Conservation (phyloP, 2,113 vertebrate species). For the Heterotilapia buettikoferi region DNA sequence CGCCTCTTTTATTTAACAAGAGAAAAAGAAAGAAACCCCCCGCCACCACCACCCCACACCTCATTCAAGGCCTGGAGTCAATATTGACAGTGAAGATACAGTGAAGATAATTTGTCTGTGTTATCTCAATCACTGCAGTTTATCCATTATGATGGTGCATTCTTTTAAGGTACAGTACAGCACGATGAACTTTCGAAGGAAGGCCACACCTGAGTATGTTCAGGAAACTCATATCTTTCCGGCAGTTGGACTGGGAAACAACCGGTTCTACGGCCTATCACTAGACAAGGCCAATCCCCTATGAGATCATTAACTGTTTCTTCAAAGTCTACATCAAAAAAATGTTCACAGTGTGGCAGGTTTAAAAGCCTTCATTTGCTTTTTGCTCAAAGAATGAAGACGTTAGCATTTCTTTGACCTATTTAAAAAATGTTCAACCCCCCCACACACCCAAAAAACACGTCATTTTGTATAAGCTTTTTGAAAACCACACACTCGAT, state of each 20-base stretch:
- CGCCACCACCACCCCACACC: not conserved
- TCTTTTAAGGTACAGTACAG: slow-evolving; percentile 2
- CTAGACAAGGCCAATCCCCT: not conserved
- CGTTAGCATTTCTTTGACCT: not conserved
- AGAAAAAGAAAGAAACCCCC: not conserved
- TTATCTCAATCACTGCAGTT: slow-evolving; percentile 9
- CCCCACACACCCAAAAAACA: not conserved
- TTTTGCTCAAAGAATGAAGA: not conserved
- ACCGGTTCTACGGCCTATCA: slow-evolving; percentile 42
- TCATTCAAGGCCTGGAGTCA: not conserved
- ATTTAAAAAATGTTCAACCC: not conserved
- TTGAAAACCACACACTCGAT: not conserved
- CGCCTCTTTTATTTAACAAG: not conserved
- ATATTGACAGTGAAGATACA: slow-evolving; percentile 13
- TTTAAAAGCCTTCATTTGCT: not conserved
- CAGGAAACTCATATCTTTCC: slow-evolving; percentile 57
- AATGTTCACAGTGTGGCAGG: not conserved
- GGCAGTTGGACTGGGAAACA: slow-evolving; percentile 39
- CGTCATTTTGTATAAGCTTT: not conserved
- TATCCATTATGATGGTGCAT: not conserved
- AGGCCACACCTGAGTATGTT: slow-evolving; percentile 58
- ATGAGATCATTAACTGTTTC: not conserved
- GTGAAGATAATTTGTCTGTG: slow-evolving; percentile 2
- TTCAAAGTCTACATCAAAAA: not conserved
- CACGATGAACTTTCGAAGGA: slow-evolving; percentile 32